phyloP scores from a whole-genome alignment of 1,140 invertebrate genomes.

The Zaprionus lachaisei region DNA sequence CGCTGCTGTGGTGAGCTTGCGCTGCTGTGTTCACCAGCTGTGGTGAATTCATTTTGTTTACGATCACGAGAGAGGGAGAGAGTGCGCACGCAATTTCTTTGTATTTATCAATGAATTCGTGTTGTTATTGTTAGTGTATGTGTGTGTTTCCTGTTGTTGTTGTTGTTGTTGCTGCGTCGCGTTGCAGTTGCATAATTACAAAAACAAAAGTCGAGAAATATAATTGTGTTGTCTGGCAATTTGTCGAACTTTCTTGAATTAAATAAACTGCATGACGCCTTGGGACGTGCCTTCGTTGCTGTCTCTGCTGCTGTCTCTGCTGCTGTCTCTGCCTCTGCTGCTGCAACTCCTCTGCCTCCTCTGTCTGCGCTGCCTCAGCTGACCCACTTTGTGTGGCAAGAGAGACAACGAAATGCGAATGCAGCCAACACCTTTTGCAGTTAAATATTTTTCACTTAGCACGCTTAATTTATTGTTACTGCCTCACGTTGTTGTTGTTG shows the following conservation, averaged over 20 bases:
- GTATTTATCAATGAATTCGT: conserved; percentile 74
- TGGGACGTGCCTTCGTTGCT: conserved; percentile 41
- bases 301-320: background rate
- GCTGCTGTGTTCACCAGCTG: conserved; percentile 58
- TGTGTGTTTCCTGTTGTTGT: conserved; percentile 19
- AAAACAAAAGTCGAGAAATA: conserved; percentile 3
- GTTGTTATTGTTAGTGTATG: conserved; percentile 1
- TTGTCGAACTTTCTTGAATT: conserved; percentile 39
- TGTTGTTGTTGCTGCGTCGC: conserved; percentile 26
- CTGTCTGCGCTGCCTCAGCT: conserved; percentile 16
- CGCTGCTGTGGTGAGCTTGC: conserved; percentile 55
- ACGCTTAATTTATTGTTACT: conserved; percentile 46
- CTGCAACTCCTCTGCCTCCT: conserved; percentile 4
- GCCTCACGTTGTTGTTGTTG: conserved; percentile 11
- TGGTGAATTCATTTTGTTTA: conserved; percentile 72
- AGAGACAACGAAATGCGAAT: conserved; percentile 46
- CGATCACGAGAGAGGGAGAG: conserved; percentile 31
- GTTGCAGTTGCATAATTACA: conserved; percentile 58
- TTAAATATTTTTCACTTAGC: conserved; percentile 31
- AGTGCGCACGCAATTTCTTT: conserved; percentile 38
- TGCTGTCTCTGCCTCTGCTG: background rate
- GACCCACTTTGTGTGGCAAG: conserved; percentile 62
- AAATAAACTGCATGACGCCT: conserved; percentile 23
- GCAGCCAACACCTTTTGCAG: conserved; percentile 52
- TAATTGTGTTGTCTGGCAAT: conserved; percentile 22